phyloP scores from a whole-genome alignment of 2,113 vertebrate species.

The Phalacrocorax aristotelis region DNA sequence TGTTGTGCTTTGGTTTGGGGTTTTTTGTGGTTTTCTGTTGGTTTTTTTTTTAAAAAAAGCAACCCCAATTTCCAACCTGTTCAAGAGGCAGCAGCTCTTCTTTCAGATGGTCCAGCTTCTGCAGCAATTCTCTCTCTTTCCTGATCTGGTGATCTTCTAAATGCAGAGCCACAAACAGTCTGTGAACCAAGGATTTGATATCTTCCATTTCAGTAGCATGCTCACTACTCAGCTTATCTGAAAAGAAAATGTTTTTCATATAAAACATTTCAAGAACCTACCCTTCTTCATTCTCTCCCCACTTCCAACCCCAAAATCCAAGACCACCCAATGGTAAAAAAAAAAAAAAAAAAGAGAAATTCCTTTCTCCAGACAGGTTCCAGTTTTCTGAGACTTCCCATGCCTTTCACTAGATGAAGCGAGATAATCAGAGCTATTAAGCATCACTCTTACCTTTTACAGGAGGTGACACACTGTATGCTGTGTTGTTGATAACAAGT shows the following conservation, averaged over 20 bases:
- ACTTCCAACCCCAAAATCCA: neutral
- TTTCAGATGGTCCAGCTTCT: conserved; percentile 81
- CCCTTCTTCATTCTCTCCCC: neutral
- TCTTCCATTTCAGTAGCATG: conserved; percentile 72
- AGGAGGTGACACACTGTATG: conserved; percentile 75
- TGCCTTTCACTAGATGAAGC: neutral
- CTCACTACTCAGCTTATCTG: conserved; percentile 73
- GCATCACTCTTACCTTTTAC: conserved; percentile 74
- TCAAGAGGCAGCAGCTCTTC: conserved; percentile 86
- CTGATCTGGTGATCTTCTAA: conserved; percentile 81
- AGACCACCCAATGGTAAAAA: neutral
- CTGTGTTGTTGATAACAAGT: conserved; percentile 81
- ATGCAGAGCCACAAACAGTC: conserved; percentile 83
- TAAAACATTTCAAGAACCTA: neutral
- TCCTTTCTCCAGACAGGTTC: neutral
- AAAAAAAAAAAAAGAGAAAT: neutral
- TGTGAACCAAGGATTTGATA: conserved; percentile 83
- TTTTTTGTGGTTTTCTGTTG: too few species aligned
- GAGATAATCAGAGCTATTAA: neutral
- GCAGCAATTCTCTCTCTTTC: conserved; percentile 81
- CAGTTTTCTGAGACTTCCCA: neutral
- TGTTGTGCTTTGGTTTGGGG: too few species aligned
- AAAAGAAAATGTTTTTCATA: neutral
- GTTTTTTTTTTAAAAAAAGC: neutral
- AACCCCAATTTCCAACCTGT: conserved; percentile 74